Evolutionary conservation across 1,140 invertebrate genomes (phyloP).

Genomic region (Teleogryllus occipitalis): DNA sequence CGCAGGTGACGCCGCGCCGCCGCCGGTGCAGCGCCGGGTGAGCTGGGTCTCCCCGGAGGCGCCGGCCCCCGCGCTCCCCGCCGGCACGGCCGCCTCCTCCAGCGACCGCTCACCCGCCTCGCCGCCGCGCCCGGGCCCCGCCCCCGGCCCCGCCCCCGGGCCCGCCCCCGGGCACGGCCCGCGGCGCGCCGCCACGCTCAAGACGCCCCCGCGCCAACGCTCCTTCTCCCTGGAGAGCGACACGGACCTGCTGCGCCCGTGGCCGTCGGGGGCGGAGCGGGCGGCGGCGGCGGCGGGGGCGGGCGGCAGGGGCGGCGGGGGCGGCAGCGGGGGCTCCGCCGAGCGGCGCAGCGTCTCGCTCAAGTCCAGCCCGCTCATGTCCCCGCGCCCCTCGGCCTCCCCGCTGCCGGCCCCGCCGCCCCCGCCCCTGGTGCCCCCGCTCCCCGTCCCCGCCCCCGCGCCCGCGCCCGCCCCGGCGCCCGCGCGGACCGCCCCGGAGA

Average conservation of each 20-base stretch:
- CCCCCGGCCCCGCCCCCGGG: constrained; percentile 15
- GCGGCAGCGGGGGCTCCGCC: constrained; percentile 20
- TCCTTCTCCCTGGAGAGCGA: constrained; percentile 38
- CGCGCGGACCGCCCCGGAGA: constrained; percentile 22
- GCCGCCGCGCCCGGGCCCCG: too few relatives aligned
- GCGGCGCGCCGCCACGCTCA: constrained; percentile 30
- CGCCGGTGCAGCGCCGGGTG: constrained; percentile 27
- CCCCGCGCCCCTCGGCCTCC: constrained; percentile 12
- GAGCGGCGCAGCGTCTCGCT: constrained; percentile 35
- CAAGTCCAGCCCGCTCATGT: constrained; percentile 30
- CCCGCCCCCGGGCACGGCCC: constrained; percentile 24
- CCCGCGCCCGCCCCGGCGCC: constrained; percentile 23
- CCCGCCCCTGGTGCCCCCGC: constrained; percentile 19
- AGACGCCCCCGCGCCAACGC: constrained; percentile 34
- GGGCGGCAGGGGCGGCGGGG: constrained; percentile 27
- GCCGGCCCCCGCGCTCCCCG: background rate
- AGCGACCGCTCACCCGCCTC: constrained; percentile 25
- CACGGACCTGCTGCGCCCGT: constrained; percentile 28
- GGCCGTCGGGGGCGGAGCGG: constrained; percentile 26
- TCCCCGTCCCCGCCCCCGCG: constrained; percentile 27
- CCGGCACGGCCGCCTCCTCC: constrained; percentile 12
- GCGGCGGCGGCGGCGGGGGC: constrained; percentile 34
- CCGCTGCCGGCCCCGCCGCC: background rate
- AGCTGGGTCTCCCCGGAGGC: constrained; percentile 30
- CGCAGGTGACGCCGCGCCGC: background rate